phyloP scores from a whole-genome alignment of 2,888 invertebrate species.

The Koerneria pararmatus region DNA sequence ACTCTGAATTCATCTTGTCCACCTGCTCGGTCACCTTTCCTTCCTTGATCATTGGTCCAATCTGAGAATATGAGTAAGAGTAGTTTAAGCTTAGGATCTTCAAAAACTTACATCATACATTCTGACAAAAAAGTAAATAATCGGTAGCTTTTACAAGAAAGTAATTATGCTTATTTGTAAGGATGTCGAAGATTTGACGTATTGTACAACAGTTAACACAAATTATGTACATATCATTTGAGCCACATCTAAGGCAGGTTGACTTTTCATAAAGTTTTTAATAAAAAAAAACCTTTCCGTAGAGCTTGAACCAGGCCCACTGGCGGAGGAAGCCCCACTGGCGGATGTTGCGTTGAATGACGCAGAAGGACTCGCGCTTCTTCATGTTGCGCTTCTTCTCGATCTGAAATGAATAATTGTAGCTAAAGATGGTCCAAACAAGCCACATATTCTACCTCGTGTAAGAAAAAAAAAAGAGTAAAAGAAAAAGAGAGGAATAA shows the following conservation, averaged over 20 bases:
- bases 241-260: too few species aligned
- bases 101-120: neutral
- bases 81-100: neutral
- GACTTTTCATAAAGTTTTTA: too few species aligned
- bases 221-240: too few species aligned
- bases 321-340: slow-evolving; percentile 51
- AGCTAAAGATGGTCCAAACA: too few species aligned
- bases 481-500: neutral
- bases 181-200: too few species aligned
- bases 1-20: slow-evolving; percentile 75
- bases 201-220: too few species aligned
- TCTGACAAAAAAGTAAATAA: neutral
- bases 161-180: too few species aligned
- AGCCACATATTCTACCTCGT: neutral
- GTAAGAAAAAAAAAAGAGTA: neutral
- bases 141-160: too few species aligned
- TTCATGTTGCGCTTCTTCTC: slow-evolving; percentile 41
- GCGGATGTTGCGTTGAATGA: slow-evolving; percentile 53
- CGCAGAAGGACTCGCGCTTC: slow-evolving; percentile 65
- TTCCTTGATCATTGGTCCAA: slow-evolving; percentile 89
- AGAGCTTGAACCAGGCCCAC: slow-evolving; percentile 95
- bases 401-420: slow-evolving; percentile 28
- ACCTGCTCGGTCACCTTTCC: slow-evolving; percentile 98
- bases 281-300: slow-evolving; percentile 70
- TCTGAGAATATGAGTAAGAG: slow-evolving; percentile 67